Evolutionary conservation across 2,113 vertebrate genomes (phyloP).

Genomic region (Anoura caudifer): DNA sequence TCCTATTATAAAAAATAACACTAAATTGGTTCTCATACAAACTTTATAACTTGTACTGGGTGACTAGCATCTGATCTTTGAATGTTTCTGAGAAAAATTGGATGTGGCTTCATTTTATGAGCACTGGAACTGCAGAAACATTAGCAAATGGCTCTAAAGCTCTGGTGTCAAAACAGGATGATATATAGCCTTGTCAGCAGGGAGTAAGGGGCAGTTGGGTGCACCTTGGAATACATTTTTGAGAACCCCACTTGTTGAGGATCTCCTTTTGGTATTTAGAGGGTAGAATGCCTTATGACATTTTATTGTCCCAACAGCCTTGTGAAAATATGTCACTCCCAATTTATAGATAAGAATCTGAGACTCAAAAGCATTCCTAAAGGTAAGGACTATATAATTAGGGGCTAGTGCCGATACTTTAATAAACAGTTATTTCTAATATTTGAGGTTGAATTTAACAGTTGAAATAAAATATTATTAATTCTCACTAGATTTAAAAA

Average conservation of each 20-base stretch:
- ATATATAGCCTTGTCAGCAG: background rate
- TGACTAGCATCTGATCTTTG: slow-evolving; percentile 55
- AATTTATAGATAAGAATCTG: background rate
- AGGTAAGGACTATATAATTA: slow-evolving; percentile 1
- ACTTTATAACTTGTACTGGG: slow-evolving; percentile 42
- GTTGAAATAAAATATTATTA: slow-evolving; percentile 29
- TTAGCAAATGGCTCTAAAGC: slow-evolving; percentile 4
- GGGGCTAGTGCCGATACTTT: background rate
- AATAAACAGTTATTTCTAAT: slow-evolving; percentile 32
- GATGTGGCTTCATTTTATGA: slow-evolving; percentile 54
- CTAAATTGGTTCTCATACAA: slow-evolving; percentile 37
- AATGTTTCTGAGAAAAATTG: slow-evolving; percentile 62
- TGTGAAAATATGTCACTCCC: background rate
- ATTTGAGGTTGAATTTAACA: slow-evolving; percentile 32
- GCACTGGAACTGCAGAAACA: background rate
- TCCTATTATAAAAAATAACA: slow-evolving; percentile 52
- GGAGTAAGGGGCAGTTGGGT: background rate
- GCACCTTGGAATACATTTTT: background rate
- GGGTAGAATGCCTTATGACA: background rate
- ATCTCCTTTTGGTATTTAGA: slow-evolving; percentile 19
- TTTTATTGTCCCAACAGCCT: background rate
- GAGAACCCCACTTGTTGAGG: background rate
- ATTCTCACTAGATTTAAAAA: background rate
- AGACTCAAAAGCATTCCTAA: slow-evolving; percentile 11
- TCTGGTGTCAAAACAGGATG: background rate